These are phyloP conservation scores for Mastacembelus armatus DNA, from an alignment of 2,797 vertebrate genomes.

Conservation along the genomic window DNA sequence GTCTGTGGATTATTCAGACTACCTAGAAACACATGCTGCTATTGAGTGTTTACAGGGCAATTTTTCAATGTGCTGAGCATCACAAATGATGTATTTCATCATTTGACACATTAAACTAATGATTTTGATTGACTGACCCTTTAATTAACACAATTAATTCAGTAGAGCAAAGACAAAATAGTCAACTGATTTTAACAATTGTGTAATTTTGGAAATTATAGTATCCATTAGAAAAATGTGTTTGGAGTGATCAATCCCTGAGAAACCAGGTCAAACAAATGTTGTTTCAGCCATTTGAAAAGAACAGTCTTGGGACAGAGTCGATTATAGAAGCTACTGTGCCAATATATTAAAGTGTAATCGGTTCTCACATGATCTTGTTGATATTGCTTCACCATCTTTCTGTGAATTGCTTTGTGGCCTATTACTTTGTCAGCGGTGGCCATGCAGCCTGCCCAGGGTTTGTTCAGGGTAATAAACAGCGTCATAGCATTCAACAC, in stretches of 20 bases:
- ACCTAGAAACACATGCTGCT: background rate
- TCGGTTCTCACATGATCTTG: slow-evolving; percentile 1
- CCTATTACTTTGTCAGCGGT: slow-evolving; percentile 13
- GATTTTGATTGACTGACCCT: background rate
- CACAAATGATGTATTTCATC: background rate
- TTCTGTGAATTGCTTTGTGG: background rate
- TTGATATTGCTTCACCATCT: background rate
- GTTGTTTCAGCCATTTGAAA: background rate
- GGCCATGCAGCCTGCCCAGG: slow-evolving; percentile 5
- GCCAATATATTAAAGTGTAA: background rate
- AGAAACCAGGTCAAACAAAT: background rate
- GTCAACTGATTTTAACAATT: background rate
- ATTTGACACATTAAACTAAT: background rate
- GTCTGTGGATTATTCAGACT: background rate
- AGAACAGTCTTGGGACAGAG: background rate
- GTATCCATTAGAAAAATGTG: background rate
- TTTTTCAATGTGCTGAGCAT: background rate
- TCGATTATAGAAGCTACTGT: background rate
- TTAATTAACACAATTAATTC: background rate
- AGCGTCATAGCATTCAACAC: slow-evolving; percentile 13
- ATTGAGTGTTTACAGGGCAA: background rate
- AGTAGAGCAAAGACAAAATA: too few relatives aligned
- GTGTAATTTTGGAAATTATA: background rate
- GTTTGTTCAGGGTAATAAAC: slow-evolving; percentile 33
- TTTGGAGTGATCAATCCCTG: background rate